These are phyloP conservation scores for Lacerta agilis DNA, from an alignment of 2,797 vertebrate species.

Conservation along the genomic window DNA sequence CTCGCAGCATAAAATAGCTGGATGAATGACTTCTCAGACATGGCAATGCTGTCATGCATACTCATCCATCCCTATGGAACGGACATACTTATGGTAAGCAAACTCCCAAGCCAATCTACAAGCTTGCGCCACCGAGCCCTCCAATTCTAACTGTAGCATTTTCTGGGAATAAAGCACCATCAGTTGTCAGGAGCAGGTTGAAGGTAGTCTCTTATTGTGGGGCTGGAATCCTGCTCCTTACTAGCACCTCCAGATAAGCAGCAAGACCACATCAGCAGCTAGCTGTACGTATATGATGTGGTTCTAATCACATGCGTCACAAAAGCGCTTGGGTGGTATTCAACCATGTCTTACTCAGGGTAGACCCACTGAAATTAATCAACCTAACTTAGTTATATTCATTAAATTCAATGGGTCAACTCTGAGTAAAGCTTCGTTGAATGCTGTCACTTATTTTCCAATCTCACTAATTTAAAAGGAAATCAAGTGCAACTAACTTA, in stretches of 20 bases:
- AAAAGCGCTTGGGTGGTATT: too few species aligned
- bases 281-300: background rate
- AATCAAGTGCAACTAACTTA: background rate
- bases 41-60: too few species aligned
- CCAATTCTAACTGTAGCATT: background rate
- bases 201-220: background rate
- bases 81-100: background rate
- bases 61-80: too few species aligned
- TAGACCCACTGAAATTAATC: too few species aligned
- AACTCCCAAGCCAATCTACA: background rate
- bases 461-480: background rate
- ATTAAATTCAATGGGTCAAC: background rate
- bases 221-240: background rate
- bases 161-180: background rate
- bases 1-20: background rate
- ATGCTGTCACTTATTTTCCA: too few species aligned
- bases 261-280: background rate
- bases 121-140: background rate
- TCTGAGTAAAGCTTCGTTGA: too few species aligned
- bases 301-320: background rate
- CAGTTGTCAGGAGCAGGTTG: background rate
- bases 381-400: too few species aligned
- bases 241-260: background rate
- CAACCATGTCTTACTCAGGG: too few species aligned
- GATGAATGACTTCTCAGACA: too few species aligned